phyloP scores from a whole-genome alignment of 2,113 vertebrate species.

The Clupea harengus region DNA sequence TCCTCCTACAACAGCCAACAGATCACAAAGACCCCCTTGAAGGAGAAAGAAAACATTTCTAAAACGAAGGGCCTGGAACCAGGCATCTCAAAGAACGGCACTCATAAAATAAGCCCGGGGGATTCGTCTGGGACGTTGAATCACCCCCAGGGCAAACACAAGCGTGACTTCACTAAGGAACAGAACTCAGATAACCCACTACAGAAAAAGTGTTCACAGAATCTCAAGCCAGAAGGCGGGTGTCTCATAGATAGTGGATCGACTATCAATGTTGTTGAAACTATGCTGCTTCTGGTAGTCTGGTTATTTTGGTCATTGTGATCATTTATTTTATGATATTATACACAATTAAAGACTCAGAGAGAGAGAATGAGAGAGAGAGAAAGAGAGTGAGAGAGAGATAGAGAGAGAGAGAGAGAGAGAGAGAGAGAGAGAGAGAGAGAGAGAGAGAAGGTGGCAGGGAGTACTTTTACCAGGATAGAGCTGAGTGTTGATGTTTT shows the following conservation, averaged over 20 bases:
- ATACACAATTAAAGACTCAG: not conserved
- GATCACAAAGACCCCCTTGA: constrained; percentile 68
- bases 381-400: not conserved
- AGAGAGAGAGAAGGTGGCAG: no score
- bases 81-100: constrained; percentile 62
- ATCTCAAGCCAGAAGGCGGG: constrained; percentile 68
- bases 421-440: not conserved
- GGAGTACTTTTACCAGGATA: not conserved
- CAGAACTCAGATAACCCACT: constrained; percentile 72
- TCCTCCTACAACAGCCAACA: constrained; percentile 70
- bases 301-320: constrained; percentile 24
- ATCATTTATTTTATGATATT: not conserved
- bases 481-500: not conserved
- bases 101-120: constrained; percentile 73
- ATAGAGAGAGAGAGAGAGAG: not conserved
- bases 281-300: constrained; percentile 6
- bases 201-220: constrained; percentile 76
- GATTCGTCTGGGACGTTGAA: constrained; percentile 76
- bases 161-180: constrained; percentile 68
- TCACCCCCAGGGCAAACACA: constrained; percentile 68
- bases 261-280: not conserved
- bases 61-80: constrained; percentile 67
- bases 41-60: constrained; percentile 76
- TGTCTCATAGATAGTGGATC: constrained; percentile 61
- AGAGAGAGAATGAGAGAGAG: not conserved